These are phyloP conservation scores for Paramuricea clavata DNA, from an alignment of 92 coral and sea anemone genomes.

Conservation along the genomic window DNA sequence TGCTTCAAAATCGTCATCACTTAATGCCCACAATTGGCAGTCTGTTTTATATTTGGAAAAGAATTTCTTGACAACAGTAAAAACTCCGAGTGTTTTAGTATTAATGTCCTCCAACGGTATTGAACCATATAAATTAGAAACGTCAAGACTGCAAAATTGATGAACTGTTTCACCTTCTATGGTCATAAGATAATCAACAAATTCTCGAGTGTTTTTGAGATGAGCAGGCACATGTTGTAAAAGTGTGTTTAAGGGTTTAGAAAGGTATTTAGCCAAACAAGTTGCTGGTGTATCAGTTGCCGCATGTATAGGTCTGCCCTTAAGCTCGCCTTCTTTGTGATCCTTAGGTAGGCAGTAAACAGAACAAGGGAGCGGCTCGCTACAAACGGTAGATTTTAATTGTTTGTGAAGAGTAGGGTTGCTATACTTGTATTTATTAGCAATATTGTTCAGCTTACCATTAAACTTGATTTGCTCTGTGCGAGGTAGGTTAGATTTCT, in stretches of 20 bases:
- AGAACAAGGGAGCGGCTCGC: conserved; percentile 63
- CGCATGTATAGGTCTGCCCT: conserved; percentile 69
- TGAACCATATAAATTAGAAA: conserved; percentile 58
- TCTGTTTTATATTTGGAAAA: conserved; percentile 15
- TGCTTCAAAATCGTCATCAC: neutral
- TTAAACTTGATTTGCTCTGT: conserved; percentile 59
- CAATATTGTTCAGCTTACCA: conserved; percentile 54
- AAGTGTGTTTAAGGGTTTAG: conserved; percentile 45
- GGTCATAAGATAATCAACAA: conserved; percentile 35
- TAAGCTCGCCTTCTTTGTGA: conserved; percentile 66
- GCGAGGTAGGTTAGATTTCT: conserved; percentile 53
- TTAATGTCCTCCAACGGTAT: conserved; percentile 45
- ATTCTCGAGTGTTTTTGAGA: conserved; percentile 55
- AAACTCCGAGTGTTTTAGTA: conserved; percentile 42
- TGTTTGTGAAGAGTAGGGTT: conserved; percentile 45
- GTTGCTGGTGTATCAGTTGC: conserved; percentile 68
- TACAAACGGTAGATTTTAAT: conserved; percentile 42
- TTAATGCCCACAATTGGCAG: neutral
- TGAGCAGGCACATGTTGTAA: conserved; percentile 49
- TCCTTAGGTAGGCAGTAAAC: conserved; percentile 44
- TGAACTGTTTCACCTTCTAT: conserved; percentile 16
- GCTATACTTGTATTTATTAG: conserved; percentile 36
- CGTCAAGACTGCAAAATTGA: conserved; percentile 59
- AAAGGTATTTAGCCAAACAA: conserved; percentile 56
- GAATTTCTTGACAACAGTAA: conserved; percentile 20